Evolutionary conservation across 2,888 invertebrate genomes (phyloP), one percentile per base, ranked within the genome.

Genomic region (Pheosia gnoma): DNA sequence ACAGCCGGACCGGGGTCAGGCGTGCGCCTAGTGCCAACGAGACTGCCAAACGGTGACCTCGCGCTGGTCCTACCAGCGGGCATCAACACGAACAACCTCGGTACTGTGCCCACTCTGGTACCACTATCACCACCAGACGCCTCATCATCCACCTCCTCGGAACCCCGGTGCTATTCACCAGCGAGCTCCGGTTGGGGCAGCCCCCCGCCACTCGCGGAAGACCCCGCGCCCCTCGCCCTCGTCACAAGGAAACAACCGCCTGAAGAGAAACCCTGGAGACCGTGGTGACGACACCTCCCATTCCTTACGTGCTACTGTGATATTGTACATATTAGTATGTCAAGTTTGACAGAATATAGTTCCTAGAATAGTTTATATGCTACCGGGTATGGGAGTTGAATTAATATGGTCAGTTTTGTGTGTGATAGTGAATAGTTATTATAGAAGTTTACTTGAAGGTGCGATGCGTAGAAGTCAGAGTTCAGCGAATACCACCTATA

Each of bases 211-310:
- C 81, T 83, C 3, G 73, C 80, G 0, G 91, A 93, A 55, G 93
- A 91, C 8, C 84, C 89, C 0, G 92, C 87, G 59, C 97, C 97
- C 0, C 88, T 97, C 43, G 96, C 97, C 5, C 90, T 97, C 72
- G 97, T 97, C 25, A 96, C 96, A 77, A 95, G 96, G 94, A 92
- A 94, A 82, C 75, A 94, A 90, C 84, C 94, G 9, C 74, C 91
- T 78, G 96, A 96, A 79, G 96, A 96, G 55, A 96, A 96, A 80
- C 96, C 96, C 39, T 97, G 97, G 97, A 94, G 97, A 80, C 97
- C 97, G 3, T 97, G 97, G 97, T 96, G 93, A 94, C 89, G 67
- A 52, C 59, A 45, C 57, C 66, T 66, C 69, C 66, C 75, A 83
- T 81, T 85, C 82, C 82, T 72, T 68, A 74, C 63, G 77, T 67